These are phyloP conservation scores for Lontra canadensis DNA, from an alignment of 2,113 vertebrate species.

Conservation along the genomic window DNA sequence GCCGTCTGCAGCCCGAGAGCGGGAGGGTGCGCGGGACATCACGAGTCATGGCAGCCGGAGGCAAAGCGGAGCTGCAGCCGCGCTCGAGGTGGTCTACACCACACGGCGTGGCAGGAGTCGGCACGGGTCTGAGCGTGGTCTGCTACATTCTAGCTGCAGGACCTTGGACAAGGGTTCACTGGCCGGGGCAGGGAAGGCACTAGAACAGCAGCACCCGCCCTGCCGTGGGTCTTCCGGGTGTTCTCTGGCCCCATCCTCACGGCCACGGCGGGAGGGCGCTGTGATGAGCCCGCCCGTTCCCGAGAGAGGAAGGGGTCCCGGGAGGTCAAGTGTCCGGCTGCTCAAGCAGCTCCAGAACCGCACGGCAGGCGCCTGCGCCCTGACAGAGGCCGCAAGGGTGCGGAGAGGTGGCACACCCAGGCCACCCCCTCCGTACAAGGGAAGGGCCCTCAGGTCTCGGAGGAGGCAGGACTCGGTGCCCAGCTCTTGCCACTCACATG, in stretches of 20 bases:
- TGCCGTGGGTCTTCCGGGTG: fast-evolving
- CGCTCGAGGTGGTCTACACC: fast-evolving
- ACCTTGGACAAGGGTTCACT: not conserved
- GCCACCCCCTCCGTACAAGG: no score
- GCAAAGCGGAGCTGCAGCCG: fast-evolving
- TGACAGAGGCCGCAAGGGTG: not conserved
- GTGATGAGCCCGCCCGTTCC: fast-evolving
- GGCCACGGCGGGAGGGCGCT: fast-evolving
- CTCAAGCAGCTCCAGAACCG: not conserved
- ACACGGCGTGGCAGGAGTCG: not conserved
- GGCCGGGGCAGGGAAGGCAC: not conserved
- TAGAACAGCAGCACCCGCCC: fast-evolving
- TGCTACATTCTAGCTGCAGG: fast-evolving
- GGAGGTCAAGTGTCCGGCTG: not conserved
- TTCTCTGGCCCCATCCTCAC: fast-evolving
- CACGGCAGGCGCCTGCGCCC: fast-evolving
- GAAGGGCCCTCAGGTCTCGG: no score
- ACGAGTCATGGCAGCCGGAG: not conserved
- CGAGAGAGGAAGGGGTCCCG: not conserved
- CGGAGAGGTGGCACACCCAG: not conserved
- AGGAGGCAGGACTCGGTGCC: not conserved
- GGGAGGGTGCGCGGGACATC: not conserved
- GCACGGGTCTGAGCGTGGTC: fast-evolving
- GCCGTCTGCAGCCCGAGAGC: not conserved
- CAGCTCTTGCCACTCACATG: not conserved